phyloP scores from a whole-genome alignment of 2,113 vertebrate species.

The Circaetus cinerascens region DNA sequence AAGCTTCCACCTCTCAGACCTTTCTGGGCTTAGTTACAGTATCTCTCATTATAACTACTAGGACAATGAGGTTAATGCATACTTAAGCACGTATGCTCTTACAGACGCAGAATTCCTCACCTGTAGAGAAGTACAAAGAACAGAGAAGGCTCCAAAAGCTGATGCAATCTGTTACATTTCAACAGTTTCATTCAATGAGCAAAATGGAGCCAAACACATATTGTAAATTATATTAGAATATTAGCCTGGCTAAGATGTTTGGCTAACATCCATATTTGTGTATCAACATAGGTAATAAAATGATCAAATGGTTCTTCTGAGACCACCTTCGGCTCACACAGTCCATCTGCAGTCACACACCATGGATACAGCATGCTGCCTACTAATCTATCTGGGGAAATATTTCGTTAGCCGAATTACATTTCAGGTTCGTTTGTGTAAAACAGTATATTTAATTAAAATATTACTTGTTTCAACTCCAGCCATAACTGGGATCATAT shows the following conservation, averaged over 20 bases:
- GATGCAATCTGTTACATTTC: constrained; percentile 26
- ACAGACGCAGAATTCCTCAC: background rate
- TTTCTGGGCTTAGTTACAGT: background rate
- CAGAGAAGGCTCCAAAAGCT: background rate
- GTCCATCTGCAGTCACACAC: constrained; percentile 60
- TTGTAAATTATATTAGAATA: constrained; percentile 57
- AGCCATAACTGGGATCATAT: constrained; percentile 40
- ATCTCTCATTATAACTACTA: background rate
- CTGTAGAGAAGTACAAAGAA: background rate
- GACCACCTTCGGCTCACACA: constrained; percentile 39
- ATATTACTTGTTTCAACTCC: constrained; percentile 40
- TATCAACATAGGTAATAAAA: constrained; percentile 69
- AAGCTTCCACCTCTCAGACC: background rate
- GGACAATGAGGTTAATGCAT: background rate
- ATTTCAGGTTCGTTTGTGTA: constrained; percentile 37
- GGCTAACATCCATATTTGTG: constrained; percentile 63
- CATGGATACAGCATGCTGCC: constrained; percentile 17
- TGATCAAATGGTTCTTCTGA: constrained; percentile 62
- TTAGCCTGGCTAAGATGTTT: constrained; percentile 55
- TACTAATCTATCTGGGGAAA: constrained; percentile 52
- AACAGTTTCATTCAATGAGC: constrained; percentile 26
- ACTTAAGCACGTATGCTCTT: background rate
- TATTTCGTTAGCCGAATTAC: background rate
- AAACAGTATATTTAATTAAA: constrained; percentile 65
- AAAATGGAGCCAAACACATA: constrained; percentile 44